Evolutionary conservation across 2,888 invertebrate species (phyloP).

Genomic region (Cecidostiba fungosa): DNA sequence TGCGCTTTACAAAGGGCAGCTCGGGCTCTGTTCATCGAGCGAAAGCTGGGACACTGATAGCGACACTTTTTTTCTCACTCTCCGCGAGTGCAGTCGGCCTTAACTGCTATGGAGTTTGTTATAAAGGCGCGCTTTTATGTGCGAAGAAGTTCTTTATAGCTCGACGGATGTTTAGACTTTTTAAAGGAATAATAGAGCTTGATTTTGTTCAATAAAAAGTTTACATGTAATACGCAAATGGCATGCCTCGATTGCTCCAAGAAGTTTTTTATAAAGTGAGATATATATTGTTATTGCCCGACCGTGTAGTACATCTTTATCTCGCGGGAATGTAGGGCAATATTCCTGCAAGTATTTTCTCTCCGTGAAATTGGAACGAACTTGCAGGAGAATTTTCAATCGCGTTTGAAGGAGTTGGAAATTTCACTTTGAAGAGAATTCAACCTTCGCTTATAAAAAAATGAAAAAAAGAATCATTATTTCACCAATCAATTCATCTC

Average conservation of each 20-base stretch:
- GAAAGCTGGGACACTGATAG: background rate
- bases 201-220: too few relatives aligned
- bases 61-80: background rate
- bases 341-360: background rate
- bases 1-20: background rate
- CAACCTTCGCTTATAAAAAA: background rate
- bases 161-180: too few relatives aligned
- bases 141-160: background rate
- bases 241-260: background rate
- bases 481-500: background rate
- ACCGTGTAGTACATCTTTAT: background rate
- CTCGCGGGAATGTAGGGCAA: background rate
- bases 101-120: background rate
- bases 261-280: background rate
- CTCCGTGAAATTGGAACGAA: background rate
- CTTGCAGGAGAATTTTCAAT: background rate
- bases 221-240: background rate
- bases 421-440: background rate
- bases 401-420: background rate
- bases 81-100: background rate
- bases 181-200: too few relatives aligned
- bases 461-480: background rate
- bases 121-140: background rate
- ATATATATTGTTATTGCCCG: background rate
- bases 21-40: background rate